Percentiles rank a stretch among this genome's conserved stretches.
Conservation (phyloP, 1,140 invertebrate species). For the Drosophila quadrilineata region DNA sequence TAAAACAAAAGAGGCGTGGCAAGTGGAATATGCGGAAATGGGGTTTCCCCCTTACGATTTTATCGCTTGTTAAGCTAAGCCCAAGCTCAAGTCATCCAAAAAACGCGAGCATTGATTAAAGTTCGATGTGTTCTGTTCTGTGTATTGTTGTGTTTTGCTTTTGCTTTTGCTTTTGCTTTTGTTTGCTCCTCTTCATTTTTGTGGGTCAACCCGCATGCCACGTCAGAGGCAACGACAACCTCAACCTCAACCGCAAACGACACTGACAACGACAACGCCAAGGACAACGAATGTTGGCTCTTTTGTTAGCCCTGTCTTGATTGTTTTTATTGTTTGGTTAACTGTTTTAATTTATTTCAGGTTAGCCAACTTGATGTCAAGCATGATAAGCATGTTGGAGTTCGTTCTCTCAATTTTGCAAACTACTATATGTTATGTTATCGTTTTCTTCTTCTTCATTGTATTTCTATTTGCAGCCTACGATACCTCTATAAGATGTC, state of each 20-base stretch:
- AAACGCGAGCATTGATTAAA: slow-evolving; percentile 64
- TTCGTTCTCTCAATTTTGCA: background rate
- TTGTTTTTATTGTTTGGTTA: slow-evolving; percentile 41
- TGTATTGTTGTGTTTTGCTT: background rate
- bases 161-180: background rate
- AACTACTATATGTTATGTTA: no score
- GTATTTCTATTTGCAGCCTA: slow-evolving; percentile 49
- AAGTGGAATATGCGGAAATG: background rate
- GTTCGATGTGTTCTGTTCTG: slow-evolving; percentile 53
- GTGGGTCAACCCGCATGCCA: background rate
- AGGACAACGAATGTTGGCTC: background rate
- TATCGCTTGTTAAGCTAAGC: slow-evolving; percentile 61
- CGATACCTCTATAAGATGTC: slow-evolving; percentile 80
- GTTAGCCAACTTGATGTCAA: slow-evolving; percentile 1
- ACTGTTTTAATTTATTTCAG: slow-evolving; percentile 41
- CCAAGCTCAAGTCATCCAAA: slow-evolving; percentile 20
- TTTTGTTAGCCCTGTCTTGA: slow-evolving; percentile 16
- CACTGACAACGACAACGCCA: slow-evolving; percentile 13
- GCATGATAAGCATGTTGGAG: background rate
- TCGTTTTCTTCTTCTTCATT: no score
- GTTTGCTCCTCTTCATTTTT: background rate
- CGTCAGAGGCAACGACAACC: slow-evolving; percentile 8
- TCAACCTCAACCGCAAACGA: no score
- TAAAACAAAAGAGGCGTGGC: background rate
- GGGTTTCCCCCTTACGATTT: slow-evolving; percentile 59